Evolutionary conservation across 2,113 vertebrate genomes (phyloP).

Genomic region (Ophthalmolycus amberensis): DNA sequence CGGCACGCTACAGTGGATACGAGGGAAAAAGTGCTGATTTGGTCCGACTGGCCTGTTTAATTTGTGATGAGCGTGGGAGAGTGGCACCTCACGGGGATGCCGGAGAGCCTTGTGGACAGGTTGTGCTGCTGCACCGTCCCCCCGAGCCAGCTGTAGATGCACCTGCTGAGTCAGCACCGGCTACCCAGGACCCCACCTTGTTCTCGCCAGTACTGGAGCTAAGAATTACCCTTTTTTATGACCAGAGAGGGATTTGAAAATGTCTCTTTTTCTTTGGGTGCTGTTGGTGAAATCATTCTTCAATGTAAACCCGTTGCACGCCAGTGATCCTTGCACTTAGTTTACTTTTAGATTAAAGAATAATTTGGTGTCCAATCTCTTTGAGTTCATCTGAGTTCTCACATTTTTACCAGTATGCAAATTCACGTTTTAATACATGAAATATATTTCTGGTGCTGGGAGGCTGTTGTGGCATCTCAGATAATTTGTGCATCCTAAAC

Average conservation of each 20-base stretch:
- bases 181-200: conserved; percentile 20
- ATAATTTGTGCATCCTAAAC: conserved; percentile 31
- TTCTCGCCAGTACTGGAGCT: conserved; percentile 14
- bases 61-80: conserved; percentile 75
- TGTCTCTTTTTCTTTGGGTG: not conserved
- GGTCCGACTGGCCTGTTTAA: conserved; percentile 67
- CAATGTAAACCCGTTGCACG: not conserved
- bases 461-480: conserved; percentile 30
- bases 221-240: conserved; percentile 10
- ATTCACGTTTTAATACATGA: conserved; percentile 22
- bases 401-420: conserved; percentile 23
- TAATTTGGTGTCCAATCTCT: not conserved
- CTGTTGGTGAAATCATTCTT: not conserved
- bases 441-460: conserved; percentile 16
- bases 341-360: not conserved
- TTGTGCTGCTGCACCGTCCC: conserved; percentile 43
- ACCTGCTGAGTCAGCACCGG: conserved; percentile 64
- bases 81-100: conserved; percentile 42
- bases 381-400: not conserved
- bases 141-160: conserved; percentile 64
- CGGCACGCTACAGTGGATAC: conserved; percentile 57
- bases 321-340: not conserved
- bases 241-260: conserved; percentile 4
- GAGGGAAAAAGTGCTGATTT: conserved; percentile 68
- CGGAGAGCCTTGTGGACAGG: conserved; percentile 60